Evolutionary conservation across 2,797 vertebrate species (phyloP).

Genomic region (Forpus xanthops): DNA sequence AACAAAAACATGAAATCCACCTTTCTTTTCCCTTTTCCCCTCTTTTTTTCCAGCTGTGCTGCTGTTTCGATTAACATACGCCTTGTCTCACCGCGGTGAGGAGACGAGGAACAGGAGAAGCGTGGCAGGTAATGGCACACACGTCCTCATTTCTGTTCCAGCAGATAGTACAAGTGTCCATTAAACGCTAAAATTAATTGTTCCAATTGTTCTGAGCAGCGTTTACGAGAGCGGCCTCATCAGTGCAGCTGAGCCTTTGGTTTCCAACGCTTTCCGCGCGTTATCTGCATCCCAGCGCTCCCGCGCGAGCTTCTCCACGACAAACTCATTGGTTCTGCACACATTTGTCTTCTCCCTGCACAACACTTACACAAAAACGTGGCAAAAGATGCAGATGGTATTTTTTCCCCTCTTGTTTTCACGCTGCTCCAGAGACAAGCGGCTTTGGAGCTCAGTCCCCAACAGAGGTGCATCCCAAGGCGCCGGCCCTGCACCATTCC

Average conservation of each 20-base stretch:
- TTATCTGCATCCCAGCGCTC: slow-evolving; percentile 3
- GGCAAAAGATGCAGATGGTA: slow-evolving; percentile 24
- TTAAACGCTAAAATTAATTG: slow-evolving; percentile 67
- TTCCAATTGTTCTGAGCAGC: slow-evolving; percentile 55
- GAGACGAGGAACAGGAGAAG: not conserved
- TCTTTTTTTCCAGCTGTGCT: slow-evolving; percentile 9
- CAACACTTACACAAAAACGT: slow-evolving; percentile 4
- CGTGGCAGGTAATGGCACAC: slow-evolving; percentile 56
- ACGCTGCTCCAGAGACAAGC: not conserved
- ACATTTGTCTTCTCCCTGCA: not conserved
- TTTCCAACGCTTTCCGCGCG: not conserved
- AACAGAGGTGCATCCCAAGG: accelerated
- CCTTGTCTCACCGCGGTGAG: slow-evolving; percentile 1
- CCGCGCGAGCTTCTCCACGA: not conserved
- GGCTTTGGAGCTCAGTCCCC: accelerated
- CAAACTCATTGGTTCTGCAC: slow-evolving; percentile 36
- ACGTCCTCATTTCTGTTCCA: slow-evolving; percentile 45
- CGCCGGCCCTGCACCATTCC: accelerated
- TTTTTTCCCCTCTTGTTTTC: not conserved
- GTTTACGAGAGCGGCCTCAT: slow-evolving; percentile 8
- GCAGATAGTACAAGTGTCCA: slow-evolving; percentile 51
- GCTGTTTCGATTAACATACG: slow-evolving; percentile 55
- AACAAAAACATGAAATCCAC: slow-evolving; percentile 31
- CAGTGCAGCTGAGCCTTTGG: slow-evolving; percentile 24
- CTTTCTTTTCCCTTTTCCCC: accelerated